These are phyloP conservation scores for Otocyon megalotis DNA, from an alignment of 2,113 vertebrate species.

Conservation along the genomic window DNA sequence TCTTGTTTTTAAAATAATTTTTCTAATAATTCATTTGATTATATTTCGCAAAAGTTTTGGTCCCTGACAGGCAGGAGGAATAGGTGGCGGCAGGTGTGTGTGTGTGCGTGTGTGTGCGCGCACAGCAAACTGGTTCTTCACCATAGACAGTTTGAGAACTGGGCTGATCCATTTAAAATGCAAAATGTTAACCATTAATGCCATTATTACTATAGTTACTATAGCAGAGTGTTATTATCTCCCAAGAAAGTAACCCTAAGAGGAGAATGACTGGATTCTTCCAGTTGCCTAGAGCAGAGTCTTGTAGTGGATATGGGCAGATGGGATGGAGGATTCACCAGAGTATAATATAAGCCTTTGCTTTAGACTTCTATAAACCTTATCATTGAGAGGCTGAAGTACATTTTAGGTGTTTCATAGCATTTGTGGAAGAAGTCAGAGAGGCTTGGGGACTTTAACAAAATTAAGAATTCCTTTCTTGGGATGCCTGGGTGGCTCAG, in stretches of 20 bases:
- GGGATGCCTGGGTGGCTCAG: no score
- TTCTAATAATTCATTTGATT: constrained; percentile 41
- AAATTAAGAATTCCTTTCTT: not conserved
- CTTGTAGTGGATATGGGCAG: not conserved
- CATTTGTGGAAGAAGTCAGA: not conserved
- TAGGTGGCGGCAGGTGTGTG: no score
- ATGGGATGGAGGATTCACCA: not conserved
- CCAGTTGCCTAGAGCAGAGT: not conserved
- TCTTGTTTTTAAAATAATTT: not conserved
- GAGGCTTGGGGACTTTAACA: constrained; percentile 7
- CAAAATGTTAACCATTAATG: not conserved
- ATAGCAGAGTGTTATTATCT: not conserved
- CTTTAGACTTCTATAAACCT: not conserved
- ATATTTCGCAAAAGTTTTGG: constrained; percentile 27
- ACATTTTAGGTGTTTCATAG: not conserved
- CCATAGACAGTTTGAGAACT: constrained; percentile 33
- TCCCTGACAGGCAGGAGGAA: not conserved
- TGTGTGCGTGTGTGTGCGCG: no score
- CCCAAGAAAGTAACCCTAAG: not conserved
- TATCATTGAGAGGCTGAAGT: not conserved
- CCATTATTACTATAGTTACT: not conserved
- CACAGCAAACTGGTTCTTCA: not conserved
- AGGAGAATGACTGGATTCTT: not conserved
- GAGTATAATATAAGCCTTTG: not conserved
- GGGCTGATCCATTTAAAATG: not conserved